Conservation (phyloP, 2,888 invertebrate species). For the Chorisops tibialis region DNA sequence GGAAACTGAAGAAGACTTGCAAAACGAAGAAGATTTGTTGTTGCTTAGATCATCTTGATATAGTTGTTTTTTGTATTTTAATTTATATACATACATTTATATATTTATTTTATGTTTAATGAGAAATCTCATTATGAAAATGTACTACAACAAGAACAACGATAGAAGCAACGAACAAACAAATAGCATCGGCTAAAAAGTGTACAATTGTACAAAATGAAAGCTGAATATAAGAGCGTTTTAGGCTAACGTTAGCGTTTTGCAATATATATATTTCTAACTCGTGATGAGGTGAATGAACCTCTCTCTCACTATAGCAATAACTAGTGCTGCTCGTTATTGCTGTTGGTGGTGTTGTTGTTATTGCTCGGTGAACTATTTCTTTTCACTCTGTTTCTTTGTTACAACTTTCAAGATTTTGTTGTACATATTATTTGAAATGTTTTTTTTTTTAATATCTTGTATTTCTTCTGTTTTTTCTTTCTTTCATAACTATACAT, state of each 20-base stretch:
- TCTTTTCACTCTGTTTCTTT: constrained; percentile 30
- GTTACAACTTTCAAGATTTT: background rate
- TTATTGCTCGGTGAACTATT: constrained; percentile 32
- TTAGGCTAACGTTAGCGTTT: constrained; percentile 21
- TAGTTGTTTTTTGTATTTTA: background rate
- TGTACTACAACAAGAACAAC: constrained; percentile 5
- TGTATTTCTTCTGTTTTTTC: too few species aligned
- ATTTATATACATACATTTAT: constrained; percentile 11
- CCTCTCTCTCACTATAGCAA: constrained; percentile 15
- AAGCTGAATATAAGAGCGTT: constrained; percentile 18
- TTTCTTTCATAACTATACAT: too few species aligned
- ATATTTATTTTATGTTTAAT: constrained; percentile 9
- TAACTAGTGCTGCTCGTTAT: constrained; percentile 9
- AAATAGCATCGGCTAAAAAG: constrained; percentile 6
- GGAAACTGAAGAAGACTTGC: background rate
- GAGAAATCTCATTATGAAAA: constrained; percentile 23
- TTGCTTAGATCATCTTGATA: constrained; percentile 6
- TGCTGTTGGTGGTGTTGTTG: too few species aligned
- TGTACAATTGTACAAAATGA: constrained; percentile 14
- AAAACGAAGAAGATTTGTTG: background rate
- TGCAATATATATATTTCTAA: constrained; percentile 19
- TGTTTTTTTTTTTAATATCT: too few species aligned
- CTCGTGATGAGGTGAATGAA: constrained; percentile 22
- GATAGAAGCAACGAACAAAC: constrained; percentile 18
- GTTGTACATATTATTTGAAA: too few species aligned